Evolutionary conservation across 1,140 invertebrate genomes (phyloP).

Genomic region (Papilio aristodemus): DNA sequence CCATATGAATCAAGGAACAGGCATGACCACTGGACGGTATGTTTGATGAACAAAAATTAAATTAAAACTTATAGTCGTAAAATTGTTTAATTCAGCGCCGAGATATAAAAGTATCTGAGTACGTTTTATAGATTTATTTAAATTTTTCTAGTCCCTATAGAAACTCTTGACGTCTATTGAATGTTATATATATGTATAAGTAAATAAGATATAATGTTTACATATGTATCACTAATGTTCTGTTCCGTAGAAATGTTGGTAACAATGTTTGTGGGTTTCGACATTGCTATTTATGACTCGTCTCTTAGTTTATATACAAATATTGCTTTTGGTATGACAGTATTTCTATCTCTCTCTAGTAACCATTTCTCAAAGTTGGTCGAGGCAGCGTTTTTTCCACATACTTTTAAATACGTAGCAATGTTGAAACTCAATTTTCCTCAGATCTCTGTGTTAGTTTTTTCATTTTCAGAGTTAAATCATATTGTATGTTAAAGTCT

Average conservation of each 20-base stretch:
- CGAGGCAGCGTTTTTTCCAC: not conserved
- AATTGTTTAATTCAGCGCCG: too few species aligned
- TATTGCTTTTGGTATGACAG: slow-evolving; percentile 40
- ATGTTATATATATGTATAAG: slow-evolving; percentile 79
- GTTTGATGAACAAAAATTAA: too few species aligned
- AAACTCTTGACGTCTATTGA: slow-evolving; percentile 57
- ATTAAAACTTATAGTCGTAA: too few species aligned
- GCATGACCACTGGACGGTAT: too few species aligned
- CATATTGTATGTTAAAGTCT: slow-evolving; percentile 5
- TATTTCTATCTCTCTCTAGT: slow-evolving; percentile 37
- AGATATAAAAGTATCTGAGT: not conserved
- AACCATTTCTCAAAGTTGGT: slow-evolving; percentile 78
- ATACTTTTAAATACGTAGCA: slow-evolving; percentile 55
- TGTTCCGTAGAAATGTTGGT: slow-evolving; percentile 66
- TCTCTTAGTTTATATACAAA: slow-evolving; percentile 28
- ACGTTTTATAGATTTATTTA: slow-evolving; percentile 1
- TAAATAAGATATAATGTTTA: slow-evolving; percentile 66
- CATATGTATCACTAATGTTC: slow-evolving; percentile 51
- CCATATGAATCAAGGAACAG: too few species aligned
- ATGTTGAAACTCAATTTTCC: slow-evolving; percentile 71
- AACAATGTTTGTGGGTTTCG: slow-evolving; percentile 57
- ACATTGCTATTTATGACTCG: slow-evolving; percentile 67
- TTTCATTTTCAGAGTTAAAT: not conserved
- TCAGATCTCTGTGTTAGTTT: slow-evolving; percentile 59
- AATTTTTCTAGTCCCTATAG: slow-evolving; percentile 28